Evolutionary conservation across 2,113 vertebrate species (phyloP).

Genomic region (Etheostoma cragini): DNA sequence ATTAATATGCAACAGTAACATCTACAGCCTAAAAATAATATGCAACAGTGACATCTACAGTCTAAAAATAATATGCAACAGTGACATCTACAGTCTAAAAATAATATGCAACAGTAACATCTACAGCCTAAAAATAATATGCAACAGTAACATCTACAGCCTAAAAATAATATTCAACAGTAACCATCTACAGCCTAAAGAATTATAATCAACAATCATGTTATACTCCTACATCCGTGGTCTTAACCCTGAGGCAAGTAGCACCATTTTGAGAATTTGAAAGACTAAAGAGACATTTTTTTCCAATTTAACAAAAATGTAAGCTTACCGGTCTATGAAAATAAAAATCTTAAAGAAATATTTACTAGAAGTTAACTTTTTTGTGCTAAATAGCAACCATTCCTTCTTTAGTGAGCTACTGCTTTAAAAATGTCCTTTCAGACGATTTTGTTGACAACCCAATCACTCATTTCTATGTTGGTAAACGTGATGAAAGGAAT

Average conservation of each 20-base stretch:
- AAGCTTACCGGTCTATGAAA: constrained; percentile 3
- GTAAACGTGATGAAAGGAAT: constrained; percentile 39
- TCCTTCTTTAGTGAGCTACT: neutral
- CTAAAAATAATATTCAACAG: too few species aligned
- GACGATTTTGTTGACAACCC: neutral
- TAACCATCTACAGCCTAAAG: too few species aligned
- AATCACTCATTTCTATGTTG: neutral
- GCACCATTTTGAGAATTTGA: constrained; percentile 63
- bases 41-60: too few species aligned
- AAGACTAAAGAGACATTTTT: constrained; percentile 1
- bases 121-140: too few species aligned
- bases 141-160: too few species aligned
- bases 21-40: too few species aligned
- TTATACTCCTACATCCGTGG: neutral
- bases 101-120: too few species aligned
- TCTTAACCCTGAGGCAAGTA: constrained; percentile 58
- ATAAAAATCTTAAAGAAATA: neutral
- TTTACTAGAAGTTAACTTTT: neutral
- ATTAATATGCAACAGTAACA: too few species aligned
- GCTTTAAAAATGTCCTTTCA: neutral
- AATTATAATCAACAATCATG: neutral
- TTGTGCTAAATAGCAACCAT: neutral
- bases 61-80: too few species aligned
- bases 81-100: too few species aligned
- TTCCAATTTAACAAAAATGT: neutral